Conservation (phyloP, 2,888 invertebrate genomes). For the Malacosoma neustria region DNA sequence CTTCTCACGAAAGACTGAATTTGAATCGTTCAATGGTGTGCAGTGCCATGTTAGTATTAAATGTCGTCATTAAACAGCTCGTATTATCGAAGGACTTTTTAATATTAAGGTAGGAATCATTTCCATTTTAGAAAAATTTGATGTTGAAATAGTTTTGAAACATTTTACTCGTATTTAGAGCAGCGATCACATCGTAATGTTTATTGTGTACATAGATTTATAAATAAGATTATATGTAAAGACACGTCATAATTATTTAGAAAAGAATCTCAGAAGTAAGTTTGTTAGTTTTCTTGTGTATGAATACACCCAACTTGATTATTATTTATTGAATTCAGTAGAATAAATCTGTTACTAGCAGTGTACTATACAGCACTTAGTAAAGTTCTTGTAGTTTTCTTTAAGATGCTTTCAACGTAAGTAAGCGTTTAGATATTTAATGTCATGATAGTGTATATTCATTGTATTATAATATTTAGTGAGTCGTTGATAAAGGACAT, state of each 20-base stretch:
- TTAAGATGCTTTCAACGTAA: constrained; percentile 26
- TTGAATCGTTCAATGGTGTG: constrained; percentile 57
- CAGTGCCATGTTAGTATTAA: constrained; percentile 71
- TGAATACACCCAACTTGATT: constrained; percentile 36
- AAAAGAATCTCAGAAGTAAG: constrained; percentile 53
- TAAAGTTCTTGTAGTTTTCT: constrained; percentile 40
- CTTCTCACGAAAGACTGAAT: constrained; percentile 62
- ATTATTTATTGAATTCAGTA: constrained; percentile 51
- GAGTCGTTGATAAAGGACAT: constrained; percentile 33
- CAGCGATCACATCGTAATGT: constrained; percentile 33
- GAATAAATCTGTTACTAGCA: constrained; percentile 31
- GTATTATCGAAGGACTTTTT: constrained; percentile 41
- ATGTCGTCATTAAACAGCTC: constrained; percentile 34
- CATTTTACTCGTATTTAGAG: constrained; percentile 18
- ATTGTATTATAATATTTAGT: constrained; percentile 29
- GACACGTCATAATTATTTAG: constrained; percentile 35
- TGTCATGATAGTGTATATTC: constrained; percentile 48
- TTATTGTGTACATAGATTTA: constrained; percentile 36
- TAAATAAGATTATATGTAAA: constrained; percentile 33
- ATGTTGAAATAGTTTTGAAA: constrained; percentile 17
- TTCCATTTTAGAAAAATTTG: constrained; percentile 20
- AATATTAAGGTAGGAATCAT: constrained; percentile 23
- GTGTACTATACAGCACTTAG: constrained; percentile 30
- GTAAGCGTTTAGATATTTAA: constrained; percentile 44
- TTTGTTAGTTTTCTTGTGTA: constrained; percentile 36